Evolutionary conservation across 1,140 invertebrate genomes (phyloP), one percentile per base, ranked within the genome.

Genomic region (Ladona fulva): DNA sequence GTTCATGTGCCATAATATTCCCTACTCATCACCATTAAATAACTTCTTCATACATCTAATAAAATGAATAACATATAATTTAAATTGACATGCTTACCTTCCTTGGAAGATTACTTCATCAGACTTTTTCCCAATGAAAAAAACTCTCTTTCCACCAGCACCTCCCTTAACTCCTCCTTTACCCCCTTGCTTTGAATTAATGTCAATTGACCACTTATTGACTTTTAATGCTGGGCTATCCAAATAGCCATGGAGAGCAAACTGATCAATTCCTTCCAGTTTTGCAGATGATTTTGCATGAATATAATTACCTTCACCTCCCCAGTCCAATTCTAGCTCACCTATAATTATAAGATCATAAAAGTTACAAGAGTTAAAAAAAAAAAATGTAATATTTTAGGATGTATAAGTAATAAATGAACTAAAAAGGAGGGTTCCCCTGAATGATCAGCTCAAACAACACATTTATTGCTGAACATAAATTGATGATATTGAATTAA

Each of bases 91-190:
- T 59, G 78, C 81, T 81, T 83, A 90, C 89, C 86, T 91, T 84
- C 92, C 93, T 80, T 89, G 88, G 3, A 94, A 80, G 24, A 93
- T 81, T 76, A 91, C 89, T 80, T 91, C 90, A 73, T 88, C 88
- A 6, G 88, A 88, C 75, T 89, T 89, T 10, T 88, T 90, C 0
- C 90, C 87, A 0, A 86, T 84, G 77, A 93, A 86, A 76, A 89
- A 85, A 74, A 94, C 86, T 29, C 86, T 87, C 77, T 91, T 91
- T 74, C 88, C 88, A 37, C 29, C 29, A 37, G 29, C 29, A 37
- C 29, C 29, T 59, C 84, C 86, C 12, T 88, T 89, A 0, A 85
- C 85, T 11, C 52, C 52, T 6, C n/a, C n/a, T 19, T 16, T 22
- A 66, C 52, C 52, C 1, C 52, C 52, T 66, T 87, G 86, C 77